Percentiles rank a stretch among this genome's conserved stretches.
phyloP scores from a whole-genome alignment of 2,113 vertebrate genomes.

The Tetrax tetrax region DNA sequence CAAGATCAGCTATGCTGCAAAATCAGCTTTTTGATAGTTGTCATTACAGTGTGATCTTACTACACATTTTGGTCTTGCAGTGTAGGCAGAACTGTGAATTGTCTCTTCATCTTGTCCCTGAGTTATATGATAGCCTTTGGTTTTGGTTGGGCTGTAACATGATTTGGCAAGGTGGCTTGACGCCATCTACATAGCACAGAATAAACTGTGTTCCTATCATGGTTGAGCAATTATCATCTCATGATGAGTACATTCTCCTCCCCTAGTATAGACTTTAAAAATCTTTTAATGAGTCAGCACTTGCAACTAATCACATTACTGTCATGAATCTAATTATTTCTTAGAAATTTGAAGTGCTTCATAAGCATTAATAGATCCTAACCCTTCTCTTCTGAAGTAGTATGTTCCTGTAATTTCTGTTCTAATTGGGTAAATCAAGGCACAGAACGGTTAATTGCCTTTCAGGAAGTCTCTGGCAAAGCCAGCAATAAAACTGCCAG shows the following conservation, averaged over 20 bases:
- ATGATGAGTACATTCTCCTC: background rate
- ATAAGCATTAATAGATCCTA: background rate
- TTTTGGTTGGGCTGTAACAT: background rate
- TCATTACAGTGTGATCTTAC: background rate
- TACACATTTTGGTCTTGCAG: background rate
- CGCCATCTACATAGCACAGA: background rate
- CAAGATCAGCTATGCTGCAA: background rate
- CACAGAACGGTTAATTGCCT: background rate
- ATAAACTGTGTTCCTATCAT: background rate
- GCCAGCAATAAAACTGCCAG: background rate
- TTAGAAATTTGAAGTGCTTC: background rate
- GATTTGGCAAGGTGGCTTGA: constrained; percentile 28
- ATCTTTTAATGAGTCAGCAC: background rate
- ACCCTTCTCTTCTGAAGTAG: background rate
- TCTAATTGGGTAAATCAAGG: background rate
- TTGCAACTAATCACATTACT: background rate
- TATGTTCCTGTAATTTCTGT: background rate
- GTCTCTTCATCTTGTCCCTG: constrained; percentile 8
- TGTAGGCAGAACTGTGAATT: background rate
- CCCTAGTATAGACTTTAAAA: background rate
- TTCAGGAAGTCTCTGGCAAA: background rate
- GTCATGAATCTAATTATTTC: background rate
- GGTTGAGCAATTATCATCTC: background rate
- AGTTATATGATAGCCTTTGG: background rate
- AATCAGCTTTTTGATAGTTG: background rate